Evolutionary conservation across 2,888 invertebrate genomes (phyloP), one percentile per base, ranked within the genome.

Genomic region (Charanyca ferruginea): DNA sequence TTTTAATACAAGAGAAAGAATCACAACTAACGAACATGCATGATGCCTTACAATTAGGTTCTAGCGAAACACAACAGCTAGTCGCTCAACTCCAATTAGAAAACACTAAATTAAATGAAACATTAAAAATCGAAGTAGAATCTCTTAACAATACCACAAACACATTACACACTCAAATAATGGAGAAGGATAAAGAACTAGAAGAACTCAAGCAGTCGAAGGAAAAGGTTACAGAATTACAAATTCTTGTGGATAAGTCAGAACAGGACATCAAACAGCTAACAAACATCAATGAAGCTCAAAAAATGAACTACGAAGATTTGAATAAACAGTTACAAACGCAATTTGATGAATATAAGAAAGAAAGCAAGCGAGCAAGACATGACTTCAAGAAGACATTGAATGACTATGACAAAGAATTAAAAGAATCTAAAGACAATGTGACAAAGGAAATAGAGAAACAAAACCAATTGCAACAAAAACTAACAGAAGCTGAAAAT

Each of bases 341-440:
- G 11, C 92, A 94, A 64, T 93, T 90, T 77, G 95, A 95, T 61
- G 93, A 95, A 81, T 90, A 90, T 55, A 95, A 93, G 79, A 93
- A 90, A 67, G 93, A 95, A 70, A 92, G 89, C 67, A 96, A 96
- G 85, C 91, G 91, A 61, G 92, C 96, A 41, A 95, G 95, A 77
- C 93, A 94, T 58, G 96, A 96, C 48, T 86, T 97, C 2, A 91
- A 95, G 79, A 87, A 92, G 23, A 96, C 96, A 83, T 86, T 98
- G 66, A 96, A 96, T 71, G 97, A 92, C 22, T 91, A 92, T 64
- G 93, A 95, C 69, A 93, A 92, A 77, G 89, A 92, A 80, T 83
- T 93, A 66, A 86, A 89, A 70, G 90, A 91, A 65, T 90, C 93
- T 52, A 95, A 91, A 85, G 91, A 91, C 47, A 93, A 90, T 71